Base-by-base conservation (phyloP, 1,140 invertebrate species). In the Camponotus pennsylvanicus region DNA sequence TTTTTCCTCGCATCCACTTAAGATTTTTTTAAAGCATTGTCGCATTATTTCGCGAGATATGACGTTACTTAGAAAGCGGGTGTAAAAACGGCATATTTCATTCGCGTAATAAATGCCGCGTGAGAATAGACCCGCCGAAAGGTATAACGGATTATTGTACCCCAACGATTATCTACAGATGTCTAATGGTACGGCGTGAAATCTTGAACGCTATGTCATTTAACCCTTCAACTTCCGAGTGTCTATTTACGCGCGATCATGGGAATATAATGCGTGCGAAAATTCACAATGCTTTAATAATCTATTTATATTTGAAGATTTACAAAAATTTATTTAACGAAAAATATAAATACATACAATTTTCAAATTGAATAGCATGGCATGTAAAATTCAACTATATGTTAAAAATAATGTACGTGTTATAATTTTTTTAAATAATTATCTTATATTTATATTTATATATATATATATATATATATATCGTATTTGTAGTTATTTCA, bases 1-100 rank as follows among this genome's bases (percentile, higher is more conserved):
- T 52, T 73, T 83, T 83, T 83, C 55, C 69, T 75, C 69, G 27
- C 45, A 52, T 86, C 55, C 75, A 66, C 73, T 85, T 75, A 57
- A 40, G 34, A 63, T 52, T 76, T 61, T 27, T 73, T 82, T 82
- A 7, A 15, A 73, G 13, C 45, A 34, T 27, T 59, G 52, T 85
- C 61, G n/a, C 59, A 40, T 85, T 64, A 52, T 34, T 52, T 45
- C 15, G 73, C 63, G 73, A 85, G 66, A 78, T 76, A 85, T 83
- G 79, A 83, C 32, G 69, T 32, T 85, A 42, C 66, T 85, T 85
- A 76, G 73, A 52, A 78, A 66, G 49, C 73, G 42, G 5, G 73
- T 18, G 27, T 78, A 85, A 78, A 69, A 78, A 59, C 82, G 21
- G 49, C 15, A 66, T 73, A 75, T 83, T 83, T 83, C 69, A 75